phyloP scores from a whole-genome alignment of 2,113 vertebrate species.

The Coracopsis vasa region DNA sequence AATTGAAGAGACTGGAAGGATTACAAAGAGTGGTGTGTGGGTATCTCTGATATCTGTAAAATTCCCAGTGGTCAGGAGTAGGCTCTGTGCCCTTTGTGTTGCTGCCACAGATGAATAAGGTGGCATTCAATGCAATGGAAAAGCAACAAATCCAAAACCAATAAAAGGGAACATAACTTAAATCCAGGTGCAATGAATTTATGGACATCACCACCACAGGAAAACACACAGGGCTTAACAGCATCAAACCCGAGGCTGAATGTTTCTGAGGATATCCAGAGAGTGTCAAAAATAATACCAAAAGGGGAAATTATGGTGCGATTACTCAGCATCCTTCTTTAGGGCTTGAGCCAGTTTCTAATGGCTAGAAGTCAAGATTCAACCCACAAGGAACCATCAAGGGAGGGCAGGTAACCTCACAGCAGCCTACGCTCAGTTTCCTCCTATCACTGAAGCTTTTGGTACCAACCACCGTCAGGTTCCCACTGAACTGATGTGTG shows the following conservation, averaged over 20 bases:
- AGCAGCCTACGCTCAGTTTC: background rate
- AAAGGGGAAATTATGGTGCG: background rate
- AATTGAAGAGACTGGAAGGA: background rate
- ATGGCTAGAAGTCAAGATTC: background rate
- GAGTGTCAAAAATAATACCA: background rate
- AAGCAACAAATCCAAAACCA: background rate
- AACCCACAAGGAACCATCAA: background rate
- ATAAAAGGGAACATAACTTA: background rate
- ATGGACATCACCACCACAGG: background rate
- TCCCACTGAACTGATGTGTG: background rate
- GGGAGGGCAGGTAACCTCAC: background rate
- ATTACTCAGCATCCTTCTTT: background rate
- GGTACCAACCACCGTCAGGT: background rate
- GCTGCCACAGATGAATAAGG: background rate
- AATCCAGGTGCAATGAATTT: background rate
- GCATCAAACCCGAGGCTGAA: background rate
- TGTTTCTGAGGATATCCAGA: background rate
- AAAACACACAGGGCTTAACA: background rate
- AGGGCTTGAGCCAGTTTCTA: background rate
- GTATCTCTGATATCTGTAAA: background rate
- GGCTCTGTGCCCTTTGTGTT: background rate
- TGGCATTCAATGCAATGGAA: background rate
- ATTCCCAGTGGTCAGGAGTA: background rate
- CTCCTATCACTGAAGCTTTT: background rate
- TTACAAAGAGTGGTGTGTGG: background rate